These are phyloP conservation scores for Falco columbarius DNA, from an alignment of 2,797 vertebrate genomes.

Conservation along the genomic window DNA sequence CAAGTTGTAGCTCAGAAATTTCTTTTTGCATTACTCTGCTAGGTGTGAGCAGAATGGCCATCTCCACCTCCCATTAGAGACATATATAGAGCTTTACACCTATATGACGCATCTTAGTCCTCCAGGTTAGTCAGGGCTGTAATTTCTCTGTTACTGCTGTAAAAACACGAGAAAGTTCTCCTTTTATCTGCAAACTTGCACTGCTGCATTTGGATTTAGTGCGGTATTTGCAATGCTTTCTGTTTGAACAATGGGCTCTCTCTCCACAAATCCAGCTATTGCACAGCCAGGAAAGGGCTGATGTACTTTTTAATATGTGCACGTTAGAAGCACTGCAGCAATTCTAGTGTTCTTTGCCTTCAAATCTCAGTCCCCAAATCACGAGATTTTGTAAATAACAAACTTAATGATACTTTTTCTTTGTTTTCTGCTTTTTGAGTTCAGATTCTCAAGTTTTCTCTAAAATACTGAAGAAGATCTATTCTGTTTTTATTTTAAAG, in stretches of 20 bases:
- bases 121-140: not conserved
- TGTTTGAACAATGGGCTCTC: constrained; percentile 54
- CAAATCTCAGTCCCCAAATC: not conserved
- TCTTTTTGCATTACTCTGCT: not conserved
- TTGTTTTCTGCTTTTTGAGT: not conserved
- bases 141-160: not conserved
- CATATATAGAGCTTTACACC: not conserved
- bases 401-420: not conserved
- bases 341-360: constrained; percentile 1
- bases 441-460: not conserved
- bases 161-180: constrained; percentile 55
- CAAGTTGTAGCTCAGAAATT: not conserved
- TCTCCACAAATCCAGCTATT: constrained; percentile 60
- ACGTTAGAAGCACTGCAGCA: not conserved
- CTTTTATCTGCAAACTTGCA: not conserved
- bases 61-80: not conserved
- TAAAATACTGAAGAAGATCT: not conserved
- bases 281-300: constrained; percentile 36
- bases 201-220: constrained; percentile 16
- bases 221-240: constrained; percentile 60
- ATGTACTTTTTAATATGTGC: not conserved
- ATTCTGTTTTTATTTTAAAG: not conserved
- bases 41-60: not conserved
- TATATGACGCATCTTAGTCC: not conserved
- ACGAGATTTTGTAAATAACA: not conserved